Percentiles rank a stretch among this genome's conserved stretches.
phyloP scores from a whole-genome alignment of 2,797 vertebrate genomes.

The Fratercula arctica region DNA sequence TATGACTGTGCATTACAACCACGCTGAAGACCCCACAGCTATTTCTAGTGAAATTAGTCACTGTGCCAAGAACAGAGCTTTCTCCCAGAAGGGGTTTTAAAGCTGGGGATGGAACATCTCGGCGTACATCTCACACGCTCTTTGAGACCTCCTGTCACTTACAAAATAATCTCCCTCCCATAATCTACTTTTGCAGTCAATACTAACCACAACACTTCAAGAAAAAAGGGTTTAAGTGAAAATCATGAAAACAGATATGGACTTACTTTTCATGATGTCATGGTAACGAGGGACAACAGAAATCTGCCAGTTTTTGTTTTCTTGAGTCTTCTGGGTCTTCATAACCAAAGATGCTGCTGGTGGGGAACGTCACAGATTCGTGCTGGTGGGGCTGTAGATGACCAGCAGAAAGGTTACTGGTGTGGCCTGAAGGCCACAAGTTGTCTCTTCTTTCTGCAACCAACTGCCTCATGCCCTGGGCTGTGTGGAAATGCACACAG shows the following conservation, averaged over 20 bases:
- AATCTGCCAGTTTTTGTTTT: neutral
- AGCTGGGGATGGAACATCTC: neutral
- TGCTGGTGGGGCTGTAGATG: neutral
- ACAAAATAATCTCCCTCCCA: neutral
- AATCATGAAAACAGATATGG: neutral
- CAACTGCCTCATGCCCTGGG: neutral
- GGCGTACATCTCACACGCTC: neutral
- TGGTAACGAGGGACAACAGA: neutral
- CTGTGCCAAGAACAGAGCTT: neutral
- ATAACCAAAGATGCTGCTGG: neutral
- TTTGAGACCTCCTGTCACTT: neutral
- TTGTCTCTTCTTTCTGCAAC: neutral
- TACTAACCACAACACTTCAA: neutral
- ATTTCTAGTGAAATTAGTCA: neutral
- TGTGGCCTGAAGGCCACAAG: neutral
- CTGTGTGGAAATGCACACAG: neutral
- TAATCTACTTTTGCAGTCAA: neutral
- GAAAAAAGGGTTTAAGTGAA: neutral
- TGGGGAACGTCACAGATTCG: neutral
- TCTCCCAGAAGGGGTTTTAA: neutral
- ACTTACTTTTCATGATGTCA: constrained; percentile 4
- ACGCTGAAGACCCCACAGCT: neutral
- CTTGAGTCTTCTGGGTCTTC: neutral
- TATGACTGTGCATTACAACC: neutral
- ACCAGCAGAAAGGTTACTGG: neutral